Evolutionary conservation across 2,113 vertebrate genomes (phyloP).

Genomic region (Tachuris rubrigastra): DNA sequence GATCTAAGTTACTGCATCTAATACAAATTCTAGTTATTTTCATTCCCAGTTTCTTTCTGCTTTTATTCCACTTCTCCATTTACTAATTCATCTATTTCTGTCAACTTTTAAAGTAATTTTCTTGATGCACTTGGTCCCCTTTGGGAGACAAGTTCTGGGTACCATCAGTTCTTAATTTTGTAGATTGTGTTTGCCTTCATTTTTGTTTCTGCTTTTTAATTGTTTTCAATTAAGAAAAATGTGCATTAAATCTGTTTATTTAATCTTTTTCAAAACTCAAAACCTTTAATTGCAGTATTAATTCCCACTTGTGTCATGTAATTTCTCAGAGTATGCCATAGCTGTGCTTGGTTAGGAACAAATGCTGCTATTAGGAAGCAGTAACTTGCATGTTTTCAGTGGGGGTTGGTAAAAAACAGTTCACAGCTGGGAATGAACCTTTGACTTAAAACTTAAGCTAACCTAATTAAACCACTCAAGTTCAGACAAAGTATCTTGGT

Average conservation of each 20-base stretch:
- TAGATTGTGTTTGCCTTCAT: not conserved
- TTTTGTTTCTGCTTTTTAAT: slow-evolving; percentile 24
- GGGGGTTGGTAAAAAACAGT: not conserved
- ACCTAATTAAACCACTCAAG: slow-evolving; percentile 3
- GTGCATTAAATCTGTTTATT: slow-evolving; percentile 40
- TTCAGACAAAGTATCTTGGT: not conserved
- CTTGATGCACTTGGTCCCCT: not conserved
- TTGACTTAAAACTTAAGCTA: not conserved
- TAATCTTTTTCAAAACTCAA: slow-evolving; percentile 43
- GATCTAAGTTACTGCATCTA: not conserved
- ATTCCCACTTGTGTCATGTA: slow-evolving; percentile 29
- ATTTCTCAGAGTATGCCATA: slow-evolving; percentile 19
- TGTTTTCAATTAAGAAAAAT: slow-evolving; percentile 46
- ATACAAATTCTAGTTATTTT: not conserved
- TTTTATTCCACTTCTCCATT: not conserved
- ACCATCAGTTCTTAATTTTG: not conserved
- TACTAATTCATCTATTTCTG: not conserved
- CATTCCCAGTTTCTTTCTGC: not conserved
- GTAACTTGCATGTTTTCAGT: not conserved
- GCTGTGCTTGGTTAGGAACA: not conserved
- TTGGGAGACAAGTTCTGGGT: not conserved
- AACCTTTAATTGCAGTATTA: slow-evolving; percentile 48
- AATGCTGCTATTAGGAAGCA: not conserved
- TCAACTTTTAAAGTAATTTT: not conserved
- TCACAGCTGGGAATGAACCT: not conserved